Evolutionary conservation across 2,113 vertebrate genomes (phyloP), one percentile per base, ranked within the genome.

Genomic region (Eira barbara): DNA sequence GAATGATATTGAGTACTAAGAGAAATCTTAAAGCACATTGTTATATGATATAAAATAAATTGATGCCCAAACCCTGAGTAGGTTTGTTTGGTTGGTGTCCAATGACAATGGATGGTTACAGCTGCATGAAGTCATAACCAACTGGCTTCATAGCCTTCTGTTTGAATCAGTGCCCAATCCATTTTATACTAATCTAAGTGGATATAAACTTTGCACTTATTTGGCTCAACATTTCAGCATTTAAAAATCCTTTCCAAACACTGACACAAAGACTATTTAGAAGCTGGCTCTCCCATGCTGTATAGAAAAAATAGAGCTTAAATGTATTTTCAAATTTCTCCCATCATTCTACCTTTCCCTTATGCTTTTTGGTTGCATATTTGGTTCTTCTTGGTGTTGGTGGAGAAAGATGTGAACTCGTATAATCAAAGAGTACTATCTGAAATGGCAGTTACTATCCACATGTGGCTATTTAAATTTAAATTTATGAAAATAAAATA

Each of bases 11-110:
- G 69, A 36, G 27, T 23, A 80, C 25, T 76, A 92, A 85, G 61
- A 92, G 61, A 96, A 95, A 89, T 94, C n/a, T 91, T 71, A 86
- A 39, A 95, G 34, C 52, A 76, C 21, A 45, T 7, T 87, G 55
- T 63, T 96, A 78, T 25, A 8, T 81, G 86, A 76, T 92, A 63
- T 82, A 96, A 97, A 91, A 85, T 67, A 85, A 96, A 95, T 27
- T 65, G 80, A 63, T 94, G 27, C 2, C 12, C 45, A 78, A 57
- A 27, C 8, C 20, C 63, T 78, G 23, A 63, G 20, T 45, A 86
- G 73, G 49, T 42, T 49, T 47, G 36, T 57, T 89, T 94, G 69
- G 67, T 96, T 92, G 36, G 47, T 82, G 23, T 78, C 49, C 45
- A 49, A 20, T 89, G 71, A 88, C 63, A 31, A 67, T 49, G 59